Evolutionary conservation across 1,140 invertebrate genomes (phyloP), one percentile per base, ranked within the genome.

Genomic region (Luehdorfia chinensis): DNA sequence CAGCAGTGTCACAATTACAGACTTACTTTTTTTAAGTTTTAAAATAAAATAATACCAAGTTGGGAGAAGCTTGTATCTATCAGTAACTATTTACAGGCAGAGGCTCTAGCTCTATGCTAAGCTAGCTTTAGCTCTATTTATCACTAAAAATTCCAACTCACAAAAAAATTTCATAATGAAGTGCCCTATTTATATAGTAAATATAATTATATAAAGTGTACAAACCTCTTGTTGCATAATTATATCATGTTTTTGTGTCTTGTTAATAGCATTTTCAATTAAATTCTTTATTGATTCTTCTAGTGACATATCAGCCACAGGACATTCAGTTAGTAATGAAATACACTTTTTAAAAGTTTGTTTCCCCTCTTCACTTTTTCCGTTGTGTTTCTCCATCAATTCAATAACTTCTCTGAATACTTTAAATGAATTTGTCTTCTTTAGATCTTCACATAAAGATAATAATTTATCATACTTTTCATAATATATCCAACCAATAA

Each of bases 401-500:
- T 77, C 58, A 36, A 79, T 37, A 13, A 76, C 59, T 59, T 86
- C 78, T 32, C 37, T 44, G 41, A 58, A 75, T 1, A 79, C 30
- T 60, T 74, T 80, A 52, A 67, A 73, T 43, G 68, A 61, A 39
- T 54, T 55, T 8, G 43, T 33, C 33, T 63, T 55, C 34, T 23
- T 39, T 4, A 87, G 12, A 49, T 74, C 50, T 65, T 86, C 46
- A 62, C 84, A 65, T 55, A 75, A 6, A 73, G 48, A 27, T 54
- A 84, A 68, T 32, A 89, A 88, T 66, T 91, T 77, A 1, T 91
- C 75, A 72, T 90, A 91, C 79, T 95, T 94, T 59, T 91, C 90
- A 69, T 91, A 92, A 16, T 93, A 77, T 8, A 89, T 75, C 64
- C 89, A 89, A 1, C 94, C 94, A 47, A 95, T 66, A 6, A 96